A percentile compares a stretch with the other conserved stretches of the same genome.
Evolutionary conservation across 2,888 invertebrate species (phyloP).

Genomic region (Zaprionus lineosus): DNA sequence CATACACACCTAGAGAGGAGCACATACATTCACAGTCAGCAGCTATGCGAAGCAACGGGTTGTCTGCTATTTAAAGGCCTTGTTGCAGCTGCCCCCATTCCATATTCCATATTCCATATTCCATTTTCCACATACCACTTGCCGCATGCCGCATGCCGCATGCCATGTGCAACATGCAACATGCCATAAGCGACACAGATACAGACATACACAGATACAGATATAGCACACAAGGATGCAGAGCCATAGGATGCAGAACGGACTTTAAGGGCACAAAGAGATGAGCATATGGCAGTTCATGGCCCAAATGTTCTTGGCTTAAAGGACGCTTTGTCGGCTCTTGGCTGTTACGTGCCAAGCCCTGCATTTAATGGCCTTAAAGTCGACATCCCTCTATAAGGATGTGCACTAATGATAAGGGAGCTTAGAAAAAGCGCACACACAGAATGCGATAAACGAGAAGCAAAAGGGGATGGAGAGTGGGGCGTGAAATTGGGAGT

Average conservation of each 20-base stretch:
- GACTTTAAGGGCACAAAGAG: constrained; percentile 29
- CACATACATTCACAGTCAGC: too few relatives aligned
- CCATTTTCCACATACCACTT: background rate
- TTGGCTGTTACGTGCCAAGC: constrained; percentile 7
- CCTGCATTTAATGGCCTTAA: constrained; percentile 37
- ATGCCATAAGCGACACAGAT: background rate
- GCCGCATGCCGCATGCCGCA: background rate
- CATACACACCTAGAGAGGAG: too few relatives aligned
- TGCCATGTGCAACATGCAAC: background rate
- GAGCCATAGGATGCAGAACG: too few relatives aligned
- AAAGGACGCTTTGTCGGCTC: constrained; percentile 22
- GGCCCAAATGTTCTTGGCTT: constrained; percentile 29
- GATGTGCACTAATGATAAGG: constrained; percentile 16
- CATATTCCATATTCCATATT: background rate
- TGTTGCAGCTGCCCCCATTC: constrained; percentile 54
- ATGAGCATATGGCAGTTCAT: constrained; percentile 41
- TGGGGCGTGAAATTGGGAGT: too few relatives aligned
- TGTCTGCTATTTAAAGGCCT: constrained; percentile 61
- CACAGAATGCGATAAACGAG: too few relatives aligned
- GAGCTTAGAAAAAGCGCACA: constrained; percentile 26
- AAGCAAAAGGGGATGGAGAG: too few relatives aligned
- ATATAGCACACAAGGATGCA: too few relatives aligned
- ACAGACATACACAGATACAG: constrained; percentile 5
- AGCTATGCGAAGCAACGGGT: constrained; percentile 60
- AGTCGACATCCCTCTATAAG: constrained; percentile 10